These are phyloP conservation scores for Alitta virens DNA, from an alignment of 2,888 invertebrate genomes.

Conservation along the genomic window DNA sequence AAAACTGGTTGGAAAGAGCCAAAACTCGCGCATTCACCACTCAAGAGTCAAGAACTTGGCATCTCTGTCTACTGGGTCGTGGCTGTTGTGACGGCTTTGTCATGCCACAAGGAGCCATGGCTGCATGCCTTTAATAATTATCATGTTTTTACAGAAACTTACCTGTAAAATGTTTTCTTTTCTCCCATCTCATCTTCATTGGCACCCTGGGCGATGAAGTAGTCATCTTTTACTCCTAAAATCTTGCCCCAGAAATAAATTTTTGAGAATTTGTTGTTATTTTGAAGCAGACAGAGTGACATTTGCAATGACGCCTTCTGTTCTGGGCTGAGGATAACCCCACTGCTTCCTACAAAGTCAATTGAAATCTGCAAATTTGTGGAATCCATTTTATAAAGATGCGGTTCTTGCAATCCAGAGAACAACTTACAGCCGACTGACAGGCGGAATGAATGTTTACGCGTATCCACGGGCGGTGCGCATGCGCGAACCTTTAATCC, in stretches of 20 bases:
- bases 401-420: not conserved
- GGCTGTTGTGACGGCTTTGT: too few relatives aligned
- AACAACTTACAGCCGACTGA: not conserved
- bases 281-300: constrained; percentile 75
- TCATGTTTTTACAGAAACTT: too few relatives aligned
- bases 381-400: constrained; percentile 61
- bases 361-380: constrained; percentile 60
- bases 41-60: too few relatives aligned
- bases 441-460: not conserved
- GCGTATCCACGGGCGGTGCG: not conserved
- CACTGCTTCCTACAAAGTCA: constrained; percentile 65
- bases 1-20: too few relatives aligned
- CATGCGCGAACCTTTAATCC: not conserved
- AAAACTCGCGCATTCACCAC: too few relatives aligned
- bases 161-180: constrained; percentile 76
- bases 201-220: constrained; percentile 80
- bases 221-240: constrained; percentile 73
- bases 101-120: too few relatives aligned
- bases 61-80: too few relatives aligned
- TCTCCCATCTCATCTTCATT: constrained; percentile 71
- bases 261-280: constrained; percentile 79
- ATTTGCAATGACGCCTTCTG: constrained; percentile 69
- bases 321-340: constrained; percentile 72
- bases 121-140: too few relatives aligned
- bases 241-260: constrained; percentile 87